phyloP scores from a whole-genome alignment of 2,888 invertebrate species.

The Andrena flavipes region DNA sequence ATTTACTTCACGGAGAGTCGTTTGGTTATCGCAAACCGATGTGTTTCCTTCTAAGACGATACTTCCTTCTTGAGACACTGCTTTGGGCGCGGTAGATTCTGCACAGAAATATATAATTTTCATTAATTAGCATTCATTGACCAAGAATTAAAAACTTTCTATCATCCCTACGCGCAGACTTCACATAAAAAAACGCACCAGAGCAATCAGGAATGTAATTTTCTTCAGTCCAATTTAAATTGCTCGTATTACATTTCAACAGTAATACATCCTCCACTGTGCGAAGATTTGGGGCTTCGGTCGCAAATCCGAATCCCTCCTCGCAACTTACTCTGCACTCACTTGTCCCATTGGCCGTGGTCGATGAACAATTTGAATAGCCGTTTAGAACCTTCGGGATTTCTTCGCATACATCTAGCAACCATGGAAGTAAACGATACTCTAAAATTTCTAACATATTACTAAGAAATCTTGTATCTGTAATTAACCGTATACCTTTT shows the following conservation, averaged over 20 bases:
- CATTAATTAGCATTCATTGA: not conserved
- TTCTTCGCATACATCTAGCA: slow-evolving; percentile 83
- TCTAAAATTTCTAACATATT: too few species aligned
- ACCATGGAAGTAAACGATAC: not conserved
- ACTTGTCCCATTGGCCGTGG: slow-evolving; percentile 80
- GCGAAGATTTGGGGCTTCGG: slow-evolving; percentile 76
- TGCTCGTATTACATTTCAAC: slow-evolving; percentile 76
- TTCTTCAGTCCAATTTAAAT: slow-evolving; percentile 68
- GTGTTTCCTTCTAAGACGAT: slow-evolving; percentile 83
- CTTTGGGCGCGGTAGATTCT: slow-evolving; percentile 86
- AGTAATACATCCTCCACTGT: slow-evolving; percentile 72
- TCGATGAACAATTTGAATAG: slow-evolving; percentile 84
- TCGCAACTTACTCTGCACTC: slow-evolving; percentile 87
- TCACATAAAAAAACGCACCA: slow-evolving; percentile 77
- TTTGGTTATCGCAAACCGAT: slow-evolving; percentile 84
- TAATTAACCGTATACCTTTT: slow-evolving; percentile 84
- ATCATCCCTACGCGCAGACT: not conserved
- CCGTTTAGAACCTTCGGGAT: slow-evolving; percentile 85
- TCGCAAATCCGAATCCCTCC: slow-evolving; percentile 87
- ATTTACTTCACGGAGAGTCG: slow-evolving; percentile 82
- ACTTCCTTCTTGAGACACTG: slow-evolving; percentile 85
- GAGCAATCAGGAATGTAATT: slow-evolving; percentile 86
- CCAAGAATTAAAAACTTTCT: too few species aligned
- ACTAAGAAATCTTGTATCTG: too few species aligned
- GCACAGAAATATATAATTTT: slow-evolving; percentile 35